A percentile compares a stretch with the other conserved stretches of the same genome.
Evolutionary conservation across 2,888 invertebrate species (phyloP).

Genomic region (Drosophila anceps): DNA sequence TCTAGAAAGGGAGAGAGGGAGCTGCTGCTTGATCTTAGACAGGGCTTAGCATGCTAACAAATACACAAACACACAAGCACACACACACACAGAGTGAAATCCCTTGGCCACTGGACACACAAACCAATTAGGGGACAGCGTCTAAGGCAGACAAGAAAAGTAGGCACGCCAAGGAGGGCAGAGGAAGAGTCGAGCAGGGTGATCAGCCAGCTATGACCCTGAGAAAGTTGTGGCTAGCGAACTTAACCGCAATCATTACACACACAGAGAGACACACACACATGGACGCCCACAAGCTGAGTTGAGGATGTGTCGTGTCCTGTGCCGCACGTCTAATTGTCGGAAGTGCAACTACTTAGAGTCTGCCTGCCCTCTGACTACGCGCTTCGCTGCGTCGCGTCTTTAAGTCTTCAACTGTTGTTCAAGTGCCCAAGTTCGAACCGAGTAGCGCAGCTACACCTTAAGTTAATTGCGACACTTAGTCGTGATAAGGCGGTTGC

Average conservation of each 20-base stretch:
- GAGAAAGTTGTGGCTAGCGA: slow-evolving; percentile 58
- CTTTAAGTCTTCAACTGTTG: slow-evolving; percentile 12
- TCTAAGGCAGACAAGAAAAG: slow-evolving; percentile 1
- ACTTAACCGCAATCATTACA: slow-evolving; percentile 75
- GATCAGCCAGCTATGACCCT: slow-evolving; percentile 73
- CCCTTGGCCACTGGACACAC: slow-evolving; percentile 8
- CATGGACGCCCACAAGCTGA: slow-evolving; percentile 60
- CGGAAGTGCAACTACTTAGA: slow-evolving; percentile 71
- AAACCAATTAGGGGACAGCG: slow-evolving; percentile 29
- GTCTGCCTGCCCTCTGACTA: slow-evolving; percentile 44
- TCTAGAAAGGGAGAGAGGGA: not conserved
- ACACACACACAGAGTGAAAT: too few relatives aligned
- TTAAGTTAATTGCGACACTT: slow-evolving; percentile 74
- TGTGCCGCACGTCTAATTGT: slow-evolving; percentile 59
- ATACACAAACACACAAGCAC: not conserved
- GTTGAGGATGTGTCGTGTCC: slow-evolving; percentile 34
- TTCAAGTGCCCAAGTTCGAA: not conserved
- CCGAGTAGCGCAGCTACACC: slow-evolving; percentile 1
- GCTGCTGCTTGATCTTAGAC: slow-evolving; percentile 27
- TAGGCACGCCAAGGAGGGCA: not conserved
- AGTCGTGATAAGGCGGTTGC: slow-evolving; percentile 38
- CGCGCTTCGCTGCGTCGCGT: slow-evolving; percentile 59
- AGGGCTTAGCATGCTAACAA: slow-evolving; percentile 6
- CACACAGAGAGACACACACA: slow-evolving; percentile 53
- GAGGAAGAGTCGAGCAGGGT: slow-evolving; percentile 1